A percentile compares a stretch with the other conserved stretches of the same genome.
These are phyloP conservation scores for Drosophila malerkotliana DNA, from an alignment of 1,140 invertebrate species.

Conservation along the genomic window DNA sequence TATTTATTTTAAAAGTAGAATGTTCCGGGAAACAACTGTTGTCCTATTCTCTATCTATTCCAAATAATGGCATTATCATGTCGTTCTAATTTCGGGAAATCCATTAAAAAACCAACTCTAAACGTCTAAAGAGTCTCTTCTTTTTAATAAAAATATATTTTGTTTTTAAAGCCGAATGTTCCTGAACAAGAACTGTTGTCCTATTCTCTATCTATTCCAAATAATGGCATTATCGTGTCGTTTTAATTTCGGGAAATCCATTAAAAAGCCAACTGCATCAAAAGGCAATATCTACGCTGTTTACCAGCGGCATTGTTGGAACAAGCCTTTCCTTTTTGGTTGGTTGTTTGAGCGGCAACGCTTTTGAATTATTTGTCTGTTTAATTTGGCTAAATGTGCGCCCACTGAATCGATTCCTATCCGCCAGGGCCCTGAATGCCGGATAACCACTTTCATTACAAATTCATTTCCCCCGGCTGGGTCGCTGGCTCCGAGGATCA, in stretches of 20 bases:
- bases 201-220: neutral
- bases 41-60: neutral
- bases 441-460: conserved; percentile 69
- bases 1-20: neutral
- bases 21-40: no score
- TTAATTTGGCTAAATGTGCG: conserved; percentile 52
- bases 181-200: no score
- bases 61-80: neutral
- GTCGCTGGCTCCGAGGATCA: conserved; percentile 22
- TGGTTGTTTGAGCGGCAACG: conserved; percentile 2
- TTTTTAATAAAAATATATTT: neutral
- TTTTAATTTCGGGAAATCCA: neutral
- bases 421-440: conserved; percentile 23
- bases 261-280: conserved; percentile 5
- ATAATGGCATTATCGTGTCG: neutral
- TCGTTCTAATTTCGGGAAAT: conserved; percentile 1
- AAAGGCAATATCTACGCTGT: neutral
- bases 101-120: neutral
- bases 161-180: no score
- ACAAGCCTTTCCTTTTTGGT: conserved; percentile 18
- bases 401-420: conserved; percentile 18
- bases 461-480: conserved; percentile 66
- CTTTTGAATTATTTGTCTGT: conserved; percentile 52
- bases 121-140: neutral
- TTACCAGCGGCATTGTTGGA: neutral